These are phyloP conservation scores for Silurus lanzhouensis DNA, from an alignment of 2,797 vertebrate species.

Conservation along the genomic window DNA sequence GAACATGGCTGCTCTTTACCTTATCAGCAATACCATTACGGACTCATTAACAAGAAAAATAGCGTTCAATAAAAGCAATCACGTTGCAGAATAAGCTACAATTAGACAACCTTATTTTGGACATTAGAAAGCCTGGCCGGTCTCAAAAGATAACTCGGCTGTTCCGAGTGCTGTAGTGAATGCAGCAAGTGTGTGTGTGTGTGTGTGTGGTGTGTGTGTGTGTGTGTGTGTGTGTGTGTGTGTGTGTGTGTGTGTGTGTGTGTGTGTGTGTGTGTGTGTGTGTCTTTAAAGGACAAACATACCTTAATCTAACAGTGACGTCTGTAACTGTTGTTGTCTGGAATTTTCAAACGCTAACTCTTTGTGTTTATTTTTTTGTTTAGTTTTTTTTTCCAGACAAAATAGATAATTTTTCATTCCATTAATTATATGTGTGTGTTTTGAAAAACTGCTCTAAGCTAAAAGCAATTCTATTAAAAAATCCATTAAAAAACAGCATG, in stretches of 20 bases:
- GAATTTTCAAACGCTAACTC: not conserved
- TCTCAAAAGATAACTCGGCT: conserved; percentile 66
- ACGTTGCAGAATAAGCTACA: conserved; percentile 78
- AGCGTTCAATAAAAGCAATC: conserved; percentile 81
- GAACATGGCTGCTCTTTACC: conserved; percentile 63
- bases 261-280: not conserved
- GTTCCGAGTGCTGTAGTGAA: conserved; percentile 43
- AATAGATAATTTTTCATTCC: not conserved
- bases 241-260: no score
- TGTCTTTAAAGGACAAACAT: not conserved
- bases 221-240: not conserved
- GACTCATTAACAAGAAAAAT: conserved; percentile 83
- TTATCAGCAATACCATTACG: conserved; percentile 77
- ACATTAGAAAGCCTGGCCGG: conserved; percentile 72
- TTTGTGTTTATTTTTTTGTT: no score
- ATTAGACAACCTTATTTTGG: conserved; percentile 81
- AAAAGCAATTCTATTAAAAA: conserved; percentile 31
- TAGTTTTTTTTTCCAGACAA: not conserved
- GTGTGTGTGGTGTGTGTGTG: no score
- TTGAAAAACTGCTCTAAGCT: conserved; percentile 23
- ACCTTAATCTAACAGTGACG: not conserved
- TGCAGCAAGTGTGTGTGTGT: not conserved
- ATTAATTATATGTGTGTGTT: conserved; percentile 5
- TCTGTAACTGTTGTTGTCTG: not conserved
- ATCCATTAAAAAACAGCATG: conserved; percentile 23